phyloP scores from a whole-genome alignment of 2,888 invertebrate species.

The Eilema griseolum region DNA sequence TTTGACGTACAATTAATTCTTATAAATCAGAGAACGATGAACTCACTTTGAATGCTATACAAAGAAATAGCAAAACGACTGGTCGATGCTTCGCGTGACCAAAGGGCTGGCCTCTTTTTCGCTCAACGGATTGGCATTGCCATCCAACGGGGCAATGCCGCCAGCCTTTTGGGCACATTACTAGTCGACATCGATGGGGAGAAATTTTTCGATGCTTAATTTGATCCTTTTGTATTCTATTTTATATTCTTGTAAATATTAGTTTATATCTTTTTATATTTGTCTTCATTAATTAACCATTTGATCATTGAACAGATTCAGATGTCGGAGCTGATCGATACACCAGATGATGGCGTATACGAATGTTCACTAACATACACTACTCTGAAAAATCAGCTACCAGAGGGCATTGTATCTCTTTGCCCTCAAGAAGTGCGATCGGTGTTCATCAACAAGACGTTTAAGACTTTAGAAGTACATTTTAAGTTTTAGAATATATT shows the following conservation, averaged over 20 bases:
- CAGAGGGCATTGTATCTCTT: conserved; percentile 67
- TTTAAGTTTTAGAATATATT: neutral
- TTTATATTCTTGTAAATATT: no score
- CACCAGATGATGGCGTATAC: conserved; percentile 68
- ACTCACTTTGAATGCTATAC: neutral
- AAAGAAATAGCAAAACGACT: no score
- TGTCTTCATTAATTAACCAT: no score
- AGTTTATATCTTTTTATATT: no score
- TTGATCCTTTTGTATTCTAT: no score
- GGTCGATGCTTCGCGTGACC: no score
- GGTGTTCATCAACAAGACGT: conserved; percentile 77
- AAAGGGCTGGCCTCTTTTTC: no score
- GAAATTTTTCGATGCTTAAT: no score
- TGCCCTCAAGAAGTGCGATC: conserved; percentile 88
- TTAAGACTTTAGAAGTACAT: conserved; percentile 53
- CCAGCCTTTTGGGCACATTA: no score
- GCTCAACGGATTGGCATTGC: no score
- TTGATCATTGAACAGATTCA: conserved; percentile 74
- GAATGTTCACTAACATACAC: conserved; percentile 85
- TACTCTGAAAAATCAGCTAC: conserved; percentile 61
- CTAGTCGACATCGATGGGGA: no score
- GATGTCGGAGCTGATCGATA: conserved; percentile 79
- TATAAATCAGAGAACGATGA: neutral
- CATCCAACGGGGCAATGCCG: no score
- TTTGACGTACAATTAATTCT: neutral